A percentile compares a stretch with the other conserved stretches of the same genome.
Evolutionary conservation across 2,113 vertebrate species (phyloP).

Genomic region (Platysteira castanea): DNA sequence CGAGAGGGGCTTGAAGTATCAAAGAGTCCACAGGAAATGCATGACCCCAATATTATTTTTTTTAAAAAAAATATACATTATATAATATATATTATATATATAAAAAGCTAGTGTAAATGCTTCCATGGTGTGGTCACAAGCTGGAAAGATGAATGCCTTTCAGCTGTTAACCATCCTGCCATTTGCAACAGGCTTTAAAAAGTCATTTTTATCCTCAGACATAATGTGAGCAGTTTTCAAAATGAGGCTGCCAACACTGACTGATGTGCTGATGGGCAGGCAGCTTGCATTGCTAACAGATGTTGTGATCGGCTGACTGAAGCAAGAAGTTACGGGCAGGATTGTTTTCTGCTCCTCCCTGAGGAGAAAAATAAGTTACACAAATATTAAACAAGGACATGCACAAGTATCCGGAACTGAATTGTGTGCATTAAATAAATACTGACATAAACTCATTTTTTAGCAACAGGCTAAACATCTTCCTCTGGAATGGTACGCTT

Average conservation of each 20-base stretch:
- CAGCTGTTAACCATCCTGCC: conserved; percentile 91
- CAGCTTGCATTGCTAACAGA: conserved; percentile 75
- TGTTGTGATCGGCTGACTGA: conserved; percentile 84
- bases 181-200: conserved; percentile 77
- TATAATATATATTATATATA: conserved; percentile 83
- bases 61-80: conserved; percentile 84
- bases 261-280: conserved; percentile 73
- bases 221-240: conserved; percentile 81
- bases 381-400: conserved; percentile 56
- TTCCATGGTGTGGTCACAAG: conserved; percentile 76
- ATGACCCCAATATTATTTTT: conserved; percentile 79
- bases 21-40: conserved; percentile 84
- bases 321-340: conserved; percentile 77
- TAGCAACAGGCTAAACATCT: conserved; percentile 51
- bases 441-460: conserved; percentile 35
- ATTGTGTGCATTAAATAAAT: conserved; percentile 65
- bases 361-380: conserved; percentile 64
- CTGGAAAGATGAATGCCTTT: conserved; percentile 77
- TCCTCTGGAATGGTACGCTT: conserved; percentile 15
- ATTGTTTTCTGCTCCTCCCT: conserved; percentile 80
- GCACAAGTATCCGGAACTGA: conserved; percentile 62
- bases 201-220: conserved; percentile 78
- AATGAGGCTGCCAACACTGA: conserved; percentile 78
- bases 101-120: conserved; percentile 83
- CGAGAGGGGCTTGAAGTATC: conserved; percentile 80